Percentiles rank a stretch among this genome's conserved stretches.
phyloP scores from a whole-genome alignment of 1,140 invertebrate genomes.

The Drosophila kurseongensis region DNA sequence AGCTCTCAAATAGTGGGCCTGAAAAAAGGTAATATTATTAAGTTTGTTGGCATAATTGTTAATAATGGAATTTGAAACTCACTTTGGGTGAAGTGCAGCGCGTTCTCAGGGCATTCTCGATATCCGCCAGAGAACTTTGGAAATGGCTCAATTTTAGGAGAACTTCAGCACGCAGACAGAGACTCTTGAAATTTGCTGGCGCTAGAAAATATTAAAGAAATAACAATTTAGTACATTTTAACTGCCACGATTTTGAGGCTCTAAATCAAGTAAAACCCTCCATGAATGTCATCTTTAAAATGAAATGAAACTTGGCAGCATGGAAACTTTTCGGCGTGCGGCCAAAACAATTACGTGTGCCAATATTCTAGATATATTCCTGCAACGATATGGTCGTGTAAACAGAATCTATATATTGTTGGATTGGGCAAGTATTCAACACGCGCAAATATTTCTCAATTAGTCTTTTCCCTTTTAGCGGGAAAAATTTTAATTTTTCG shows the following conservation, averaged over 20 bases:
- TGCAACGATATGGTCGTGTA: constrained; percentile 8
- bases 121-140: constrained; percentile 89
- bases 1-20: constrained; percentile 89
- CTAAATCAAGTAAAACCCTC: constrained; percentile 40
- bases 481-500: no score
- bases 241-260: constrained; percentile 3
- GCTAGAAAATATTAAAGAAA: constrained; percentile 86
- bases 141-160: constrained; percentile 87
- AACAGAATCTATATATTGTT: neutral
- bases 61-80: constrained; percentile 42
- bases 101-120: constrained; percentile 88
- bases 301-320: constrained; percentile 46
- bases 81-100: constrained; percentile 91
- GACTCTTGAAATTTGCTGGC: constrained; percentile 88
- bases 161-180: constrained; percentile 89
- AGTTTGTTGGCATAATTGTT: neutral
- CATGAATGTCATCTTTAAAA: constrained; percentile 50
- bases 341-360: constrained; percentile 39
- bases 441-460: constrained; percentile 66
- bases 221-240: constrained; percentile 3
- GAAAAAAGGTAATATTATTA: constrained; percentile 4
- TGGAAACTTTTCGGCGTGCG: constrained; percentile 35
- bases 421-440: constrained; percentile 44
- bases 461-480: constrained; percentile 21
- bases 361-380: constrained; percentile 37